Evolutionary conservation across 1,140 invertebrate species (phyloP), one percentile per base, ranked within the genome.

Genomic region (Bombyx mandarina): DNA sequence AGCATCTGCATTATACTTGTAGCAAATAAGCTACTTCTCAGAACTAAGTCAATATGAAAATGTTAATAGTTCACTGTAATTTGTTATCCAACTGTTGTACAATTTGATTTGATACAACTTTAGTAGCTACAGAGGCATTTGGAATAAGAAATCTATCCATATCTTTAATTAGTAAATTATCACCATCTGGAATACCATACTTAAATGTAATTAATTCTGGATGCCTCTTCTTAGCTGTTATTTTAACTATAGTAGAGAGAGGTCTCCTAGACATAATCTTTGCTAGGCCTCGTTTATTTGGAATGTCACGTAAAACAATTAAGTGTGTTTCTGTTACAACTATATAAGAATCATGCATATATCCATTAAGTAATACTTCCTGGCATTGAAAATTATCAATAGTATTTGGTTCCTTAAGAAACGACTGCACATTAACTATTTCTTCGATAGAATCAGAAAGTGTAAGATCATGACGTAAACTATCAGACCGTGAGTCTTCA

Each of bases 131-230:
- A 54, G 92, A 91, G n/a, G 97, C 96, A 77, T 97, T 94, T 9
- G 96, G 95, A 75, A 98, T 97, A 54, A 97, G 88, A 89, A 98
- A 97, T 63, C 93, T 92, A 88, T 98, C 97, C 92, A 97, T 94
- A 82, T 97, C 96, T 69, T 86, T 88, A 54, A 96, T 93, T 43
- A 91, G 87, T 53, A 93, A 83, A 26, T 91, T 91, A 60, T 95
- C 94, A 43, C 93, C 94, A 71, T 92, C 91, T 52, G 92, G 91
- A 43, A 92, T 90, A 10, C 96, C 96, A 77, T 97, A 97, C 82
- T 98, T 98, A 79, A 99, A 98, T 4, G 97, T 99, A 60, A 99
- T 98, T 59, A 99, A 86, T 82, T 99, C 96, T 0, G 97, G 96
- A 83, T 96, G 93, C 57, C 93, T 92, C 79, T 98, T 97, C 79